Conservation (phyloP, 2,888 invertebrate species). For the Phyto melanocephala region DNA sequence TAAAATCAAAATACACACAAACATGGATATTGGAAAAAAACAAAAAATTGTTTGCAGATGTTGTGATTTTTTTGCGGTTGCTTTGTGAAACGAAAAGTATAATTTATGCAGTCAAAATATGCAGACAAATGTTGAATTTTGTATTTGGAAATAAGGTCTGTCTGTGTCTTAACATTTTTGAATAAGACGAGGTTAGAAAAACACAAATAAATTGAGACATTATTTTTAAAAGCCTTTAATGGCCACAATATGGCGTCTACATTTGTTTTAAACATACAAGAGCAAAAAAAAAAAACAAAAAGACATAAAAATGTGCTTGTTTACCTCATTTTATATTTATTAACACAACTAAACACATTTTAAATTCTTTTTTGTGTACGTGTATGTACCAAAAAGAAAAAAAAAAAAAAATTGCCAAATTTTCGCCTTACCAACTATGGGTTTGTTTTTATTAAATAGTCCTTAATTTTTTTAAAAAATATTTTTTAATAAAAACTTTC, state of each 20-base stretch:
- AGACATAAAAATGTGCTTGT: no score
- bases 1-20: neutral
- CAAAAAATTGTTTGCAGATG: constrained; percentile 29
- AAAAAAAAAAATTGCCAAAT: no score
- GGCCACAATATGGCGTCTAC: neutral
- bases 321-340: no score
- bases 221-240: neutral
- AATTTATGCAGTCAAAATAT: constrained; percentile 16
- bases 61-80: neutral
- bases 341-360: no score
- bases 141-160: neutral
- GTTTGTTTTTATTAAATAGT: no score
- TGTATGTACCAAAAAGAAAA: no score
- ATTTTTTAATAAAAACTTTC: no score
- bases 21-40: constrained; percentile 8
- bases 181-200: neutral
- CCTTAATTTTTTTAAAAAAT: no score
- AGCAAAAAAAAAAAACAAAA: no score
- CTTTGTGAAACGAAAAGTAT: neutral
- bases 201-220: neutral
- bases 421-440: no score
- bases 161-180: neutral
- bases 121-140: neutral
- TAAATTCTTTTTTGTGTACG: no score
- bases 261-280: no score